Conservation (phyloP, 2,113 vertebrate genomes). For the Mola mola region DNA sequence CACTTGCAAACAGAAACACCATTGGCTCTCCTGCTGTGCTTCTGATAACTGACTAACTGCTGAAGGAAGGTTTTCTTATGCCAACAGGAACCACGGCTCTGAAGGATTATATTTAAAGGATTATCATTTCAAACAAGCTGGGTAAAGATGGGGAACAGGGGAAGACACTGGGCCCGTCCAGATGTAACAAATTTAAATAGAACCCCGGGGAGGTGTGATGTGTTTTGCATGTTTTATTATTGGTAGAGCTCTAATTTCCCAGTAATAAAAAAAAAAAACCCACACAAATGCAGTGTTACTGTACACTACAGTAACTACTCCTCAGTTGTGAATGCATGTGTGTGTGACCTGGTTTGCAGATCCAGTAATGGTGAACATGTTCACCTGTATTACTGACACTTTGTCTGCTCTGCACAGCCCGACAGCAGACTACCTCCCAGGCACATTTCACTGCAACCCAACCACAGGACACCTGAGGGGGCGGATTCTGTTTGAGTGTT, state of each 20-base stretch:
- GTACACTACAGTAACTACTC: not conserved
- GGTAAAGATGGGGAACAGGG: not conserved
- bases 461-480: slow-evolving; percentile 28
- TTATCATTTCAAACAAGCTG: not conserved
- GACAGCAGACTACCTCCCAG: slow-evolving; percentile 24
- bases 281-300: not conserved
- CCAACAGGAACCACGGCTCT: not conserved
- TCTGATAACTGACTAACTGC: not conserved
- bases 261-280: too few species aligned
- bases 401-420: slow-evolving; percentile 25
- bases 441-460: slow-evolving; percentile 22
- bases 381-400: slow-evolving; percentile 53
- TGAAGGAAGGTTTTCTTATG: not conserved
- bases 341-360: slow-evolving; percentile 49
- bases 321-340: slow-evolving; percentile 1
- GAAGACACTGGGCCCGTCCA: not conserved
- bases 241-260: not conserved
- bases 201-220: not conserved
- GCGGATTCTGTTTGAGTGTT: slow-evolving; percentile 6
- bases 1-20: not conserved
- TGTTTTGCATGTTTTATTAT: not conserved
- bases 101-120: not conserved
- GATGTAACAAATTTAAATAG: not conserved
- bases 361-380: slow-evolving; percentile 42
- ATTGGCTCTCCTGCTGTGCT: not conserved